A percentile compares a stretch with the other conserved stretches of the same genome.
These are phyloP conservation scores for Pristionchus japonicus DNA, from an alignment of 2,888 invertebrate genomes.

Conservation along the genomic window DNA sequence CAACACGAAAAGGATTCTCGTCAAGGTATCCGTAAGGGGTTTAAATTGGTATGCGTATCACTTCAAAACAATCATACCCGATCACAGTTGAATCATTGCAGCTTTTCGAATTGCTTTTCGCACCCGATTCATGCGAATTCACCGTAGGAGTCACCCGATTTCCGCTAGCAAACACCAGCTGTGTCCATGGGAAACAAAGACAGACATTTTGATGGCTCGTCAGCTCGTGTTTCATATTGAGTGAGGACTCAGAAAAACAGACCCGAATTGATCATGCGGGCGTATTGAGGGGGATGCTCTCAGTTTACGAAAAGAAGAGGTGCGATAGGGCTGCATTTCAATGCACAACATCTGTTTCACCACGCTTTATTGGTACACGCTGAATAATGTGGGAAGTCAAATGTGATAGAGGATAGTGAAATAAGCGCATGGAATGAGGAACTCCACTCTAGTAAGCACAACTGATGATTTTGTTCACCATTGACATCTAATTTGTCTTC, in stretches of 20 bases:
- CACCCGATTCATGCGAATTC: not conserved
- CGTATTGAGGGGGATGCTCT: not conserved
- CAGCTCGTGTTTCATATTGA: conserved; percentile 4
- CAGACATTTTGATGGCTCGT: not conserved
- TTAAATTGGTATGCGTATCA: too few species aligned
- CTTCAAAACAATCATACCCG: too few species aligned
- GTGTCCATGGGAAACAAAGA: not conserved
- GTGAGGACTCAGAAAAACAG: not conserved
- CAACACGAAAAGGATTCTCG: conserved; percentile 67
- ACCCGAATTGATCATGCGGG: not conserved
- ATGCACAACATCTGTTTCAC: not conserved
- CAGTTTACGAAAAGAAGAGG: not conserved
- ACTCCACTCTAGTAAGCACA: not conserved
- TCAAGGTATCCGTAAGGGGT: conserved; percentile 55
- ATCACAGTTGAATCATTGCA: not conserved
- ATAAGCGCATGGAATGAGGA: not conserved
- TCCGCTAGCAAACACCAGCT: conserved; percentile 13
- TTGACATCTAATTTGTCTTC: conserved; percentile 35
- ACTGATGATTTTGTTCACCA: not conserved
- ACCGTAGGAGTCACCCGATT: not conserved
- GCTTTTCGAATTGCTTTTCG: not conserved
- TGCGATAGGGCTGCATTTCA: not conserved
- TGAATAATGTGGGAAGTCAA: not conserved
- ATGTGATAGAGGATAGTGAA: not conserved
- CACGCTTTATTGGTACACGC: not conserved